Conservation (phyloP, 2,113 vertebrate species). For the Xenopus borealis region DNA sequence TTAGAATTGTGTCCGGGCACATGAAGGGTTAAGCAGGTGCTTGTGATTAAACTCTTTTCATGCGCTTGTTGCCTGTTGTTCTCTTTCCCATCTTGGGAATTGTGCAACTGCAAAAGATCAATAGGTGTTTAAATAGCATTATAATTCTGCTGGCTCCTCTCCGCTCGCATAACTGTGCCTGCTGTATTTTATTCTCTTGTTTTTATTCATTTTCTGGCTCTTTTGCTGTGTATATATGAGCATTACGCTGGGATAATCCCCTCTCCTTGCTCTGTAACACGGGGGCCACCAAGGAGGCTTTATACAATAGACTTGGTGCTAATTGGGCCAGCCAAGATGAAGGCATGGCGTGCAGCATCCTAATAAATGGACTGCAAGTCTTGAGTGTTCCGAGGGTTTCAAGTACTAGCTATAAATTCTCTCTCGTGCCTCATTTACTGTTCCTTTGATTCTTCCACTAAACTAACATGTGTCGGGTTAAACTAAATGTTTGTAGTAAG, state of each 20-base stretch:
- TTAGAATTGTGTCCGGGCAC: no score
- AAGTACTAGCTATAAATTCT: background rate
- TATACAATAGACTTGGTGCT: background rate
- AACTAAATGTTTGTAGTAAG: no score
- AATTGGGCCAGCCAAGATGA: background rate
- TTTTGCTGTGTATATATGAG: background rate
- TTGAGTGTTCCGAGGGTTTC: background rate
- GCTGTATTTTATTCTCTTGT: no score
- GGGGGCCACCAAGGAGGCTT: slow-evolving; percentile 6
- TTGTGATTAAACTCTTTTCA: no score
- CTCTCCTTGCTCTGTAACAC: background rate
- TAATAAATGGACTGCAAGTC: no score
- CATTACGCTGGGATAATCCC: background rate
- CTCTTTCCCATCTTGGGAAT: no score
- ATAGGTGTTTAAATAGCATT: no score
- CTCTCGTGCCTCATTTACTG: background rate
- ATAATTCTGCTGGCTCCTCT: no score
- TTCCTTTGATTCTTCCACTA: slow-evolving; percentile 1
- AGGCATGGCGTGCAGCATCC: background rate
- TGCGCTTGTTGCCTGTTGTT: no score
- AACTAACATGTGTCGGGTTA: background rate
- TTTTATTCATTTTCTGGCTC: background rate
- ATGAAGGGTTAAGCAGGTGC: no score
- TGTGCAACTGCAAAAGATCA: no score
- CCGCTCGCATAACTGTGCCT: no score